phyloP scores from a whole-genome alignment of 2,113 vertebrate species.

The Copsychus sechellarum region DNA sequence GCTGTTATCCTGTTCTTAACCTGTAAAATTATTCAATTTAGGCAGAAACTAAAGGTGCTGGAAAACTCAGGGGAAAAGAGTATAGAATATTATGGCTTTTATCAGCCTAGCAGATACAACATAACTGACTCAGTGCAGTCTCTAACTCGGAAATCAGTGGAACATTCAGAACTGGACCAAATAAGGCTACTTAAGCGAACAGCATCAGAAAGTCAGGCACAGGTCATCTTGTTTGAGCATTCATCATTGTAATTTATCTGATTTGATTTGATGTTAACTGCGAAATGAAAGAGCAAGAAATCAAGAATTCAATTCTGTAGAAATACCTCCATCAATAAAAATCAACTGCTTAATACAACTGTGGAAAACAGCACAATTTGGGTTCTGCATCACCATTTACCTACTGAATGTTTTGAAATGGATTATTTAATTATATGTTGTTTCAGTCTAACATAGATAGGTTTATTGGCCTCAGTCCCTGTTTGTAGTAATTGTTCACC shows the following conservation, averaged over 20 bases:
- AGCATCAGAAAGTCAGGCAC: constrained; percentile 73
- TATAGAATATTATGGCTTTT: constrained; percentile 82
- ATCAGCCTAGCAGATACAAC: constrained; percentile 77
- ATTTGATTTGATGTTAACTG: background rate
- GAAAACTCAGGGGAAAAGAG: constrained; percentile 75
- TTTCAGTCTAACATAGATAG: background rate
- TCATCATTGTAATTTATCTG: constrained; percentile 70
- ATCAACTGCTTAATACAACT: background rate
- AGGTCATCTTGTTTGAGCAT: constrained; percentile 84
- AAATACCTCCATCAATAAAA: background rate
- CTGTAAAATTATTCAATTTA: constrained; percentile 76
- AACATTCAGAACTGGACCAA: constrained; percentile 69
- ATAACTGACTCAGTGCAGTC: constrained; percentile 63
- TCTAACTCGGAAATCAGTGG: constrained; percentile 35
- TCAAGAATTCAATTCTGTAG: background rate
- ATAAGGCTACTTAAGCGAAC: constrained; percentile 70
- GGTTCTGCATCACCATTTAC: background rate
- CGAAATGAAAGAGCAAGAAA: background rate
- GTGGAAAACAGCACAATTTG: background rate
- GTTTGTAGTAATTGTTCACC: background rate
- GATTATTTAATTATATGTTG: background rate
- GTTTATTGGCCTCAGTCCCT: background rate
- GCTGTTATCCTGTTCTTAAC: constrained; percentile 73
- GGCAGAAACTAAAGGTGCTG: constrained; percentile 65
- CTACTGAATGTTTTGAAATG: background rate